A percentile compares a stretch with the other conserved stretches of the same genome.
These are phyloP conservation scores for Bucorvus abyssinicus DNA, from an alignment of 2,797 vertebrate species.

Conservation along the genomic window DNA sequence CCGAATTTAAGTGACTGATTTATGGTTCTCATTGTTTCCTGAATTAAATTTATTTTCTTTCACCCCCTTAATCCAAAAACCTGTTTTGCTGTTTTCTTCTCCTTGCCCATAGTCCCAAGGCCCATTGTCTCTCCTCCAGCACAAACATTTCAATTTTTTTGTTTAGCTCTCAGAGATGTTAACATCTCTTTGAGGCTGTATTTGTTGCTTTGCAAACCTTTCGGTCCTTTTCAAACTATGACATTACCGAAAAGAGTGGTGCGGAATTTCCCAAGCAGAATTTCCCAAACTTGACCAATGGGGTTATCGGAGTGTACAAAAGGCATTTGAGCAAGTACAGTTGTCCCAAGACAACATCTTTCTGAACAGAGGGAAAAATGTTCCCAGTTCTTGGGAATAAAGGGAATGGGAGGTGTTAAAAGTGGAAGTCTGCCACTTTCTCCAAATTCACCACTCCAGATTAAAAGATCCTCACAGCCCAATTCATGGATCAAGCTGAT, in stretches of 20 bases:
- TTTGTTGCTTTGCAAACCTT: too few species aligned
- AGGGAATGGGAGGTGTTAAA: background rate
- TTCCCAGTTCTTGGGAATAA: background rate
- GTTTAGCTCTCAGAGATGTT: too few species aligned
- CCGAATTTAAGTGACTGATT: too few species aligned
- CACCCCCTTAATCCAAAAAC: too few species aligned
- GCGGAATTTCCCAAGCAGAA: background rate
- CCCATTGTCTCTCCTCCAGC: too few species aligned
- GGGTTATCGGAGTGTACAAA: background rate
- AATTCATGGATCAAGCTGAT: accelerated
- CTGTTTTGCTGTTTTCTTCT: too few species aligned
- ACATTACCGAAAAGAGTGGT: background rate
- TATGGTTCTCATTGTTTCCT: too few species aligned
- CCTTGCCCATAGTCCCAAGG: too few species aligned
- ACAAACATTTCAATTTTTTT: too few species aligned
- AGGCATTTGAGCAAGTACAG: background rate
- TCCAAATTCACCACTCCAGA: background rate
- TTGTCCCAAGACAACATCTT: background rate
- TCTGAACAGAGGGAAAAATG: background rate
- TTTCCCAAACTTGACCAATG: background rate
- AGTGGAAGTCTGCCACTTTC: background rate
- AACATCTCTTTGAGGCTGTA: too few species aligned
- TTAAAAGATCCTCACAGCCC: background rate
- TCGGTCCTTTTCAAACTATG: too few species aligned
- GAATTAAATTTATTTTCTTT: too few species aligned